Evolutionary conservation across 1,140 invertebrate genomes (phyloP).

Genomic region (Choristoneura fumiferana): DNA sequence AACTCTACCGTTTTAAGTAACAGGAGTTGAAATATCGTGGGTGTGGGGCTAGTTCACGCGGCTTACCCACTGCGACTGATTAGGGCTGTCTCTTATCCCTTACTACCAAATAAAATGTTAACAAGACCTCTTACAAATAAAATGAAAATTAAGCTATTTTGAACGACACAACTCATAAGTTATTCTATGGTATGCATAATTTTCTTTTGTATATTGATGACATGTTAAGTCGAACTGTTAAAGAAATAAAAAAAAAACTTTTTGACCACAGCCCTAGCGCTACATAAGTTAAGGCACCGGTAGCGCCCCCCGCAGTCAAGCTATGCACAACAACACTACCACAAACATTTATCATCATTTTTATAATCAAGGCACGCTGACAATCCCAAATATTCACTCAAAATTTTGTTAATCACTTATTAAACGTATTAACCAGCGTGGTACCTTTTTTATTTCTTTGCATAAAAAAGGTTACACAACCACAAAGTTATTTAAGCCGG

Average conservation of each 20-base stretch:
- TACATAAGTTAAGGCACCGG: slow-evolving; percentile 50
- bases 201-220: too few relatives aligned
- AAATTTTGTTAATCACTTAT: slow-evolving; percentile 6
- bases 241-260: too few relatives aligned
- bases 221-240: too few relatives aligned
- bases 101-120: too few relatives aligned
- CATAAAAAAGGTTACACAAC: too few relatives aligned
- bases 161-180: too few relatives aligned
- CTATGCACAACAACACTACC: slow-evolving; percentile 57
- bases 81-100: neutral
- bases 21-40: slow-evolving; percentile 58
- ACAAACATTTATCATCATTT: slow-evolving; percentile 49
- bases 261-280: neutral
- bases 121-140: too few relatives aligned
- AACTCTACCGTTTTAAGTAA: slow-evolving; percentile 62
- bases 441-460: neutral
- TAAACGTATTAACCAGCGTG: neutral
- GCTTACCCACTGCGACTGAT: slow-evolving; percentile 24
- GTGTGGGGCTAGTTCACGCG: slow-evolving; percentile 42
- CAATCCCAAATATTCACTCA: slow-evolving; percentile 40
- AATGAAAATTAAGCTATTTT: too few relatives aligned
- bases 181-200: too few relatives aligned
- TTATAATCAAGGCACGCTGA: slow-evolving; percentile 33
- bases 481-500: too few relatives aligned
- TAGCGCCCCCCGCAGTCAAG: slow-evolving; percentile 62